Conservation (phyloP, 2,797 vertebrate genomes). For the Sebastes dallii region DNA sequence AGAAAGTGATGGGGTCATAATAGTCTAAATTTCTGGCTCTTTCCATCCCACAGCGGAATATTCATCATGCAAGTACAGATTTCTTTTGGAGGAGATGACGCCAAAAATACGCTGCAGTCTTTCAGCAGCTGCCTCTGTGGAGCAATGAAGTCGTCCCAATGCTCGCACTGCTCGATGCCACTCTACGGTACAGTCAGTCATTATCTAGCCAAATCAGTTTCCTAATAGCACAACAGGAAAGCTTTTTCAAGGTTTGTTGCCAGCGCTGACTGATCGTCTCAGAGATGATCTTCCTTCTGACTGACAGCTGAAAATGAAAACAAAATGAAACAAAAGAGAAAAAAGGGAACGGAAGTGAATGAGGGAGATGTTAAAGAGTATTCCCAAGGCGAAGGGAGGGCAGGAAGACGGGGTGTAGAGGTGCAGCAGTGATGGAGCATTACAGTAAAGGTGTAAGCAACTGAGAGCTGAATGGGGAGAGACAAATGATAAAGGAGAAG, state of each 20-base stretch:
- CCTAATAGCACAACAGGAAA: neutral
- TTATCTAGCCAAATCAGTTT: constrained; percentile 6
- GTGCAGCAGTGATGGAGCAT: neutral
- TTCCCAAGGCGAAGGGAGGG: neutral
- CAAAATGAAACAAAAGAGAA: neutral
- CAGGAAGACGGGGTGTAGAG: neutral
- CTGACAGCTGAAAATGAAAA: constrained; percentile 21
- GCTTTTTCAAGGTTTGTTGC: neutral
- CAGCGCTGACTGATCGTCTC: neutral
- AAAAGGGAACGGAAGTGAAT: neutral
- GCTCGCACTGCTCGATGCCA: neutral
- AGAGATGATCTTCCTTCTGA: neutral
- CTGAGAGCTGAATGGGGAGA: neutral
- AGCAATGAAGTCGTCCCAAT: neutral
- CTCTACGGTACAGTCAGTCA: neutral
- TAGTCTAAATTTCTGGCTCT: neutral
- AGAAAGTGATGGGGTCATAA: neutral
- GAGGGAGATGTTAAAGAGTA: neutral
- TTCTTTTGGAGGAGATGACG: neutral
- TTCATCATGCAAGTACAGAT: neutral
- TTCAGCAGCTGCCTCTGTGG: neutral
- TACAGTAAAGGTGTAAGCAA: neutral
- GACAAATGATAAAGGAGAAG: neutral
- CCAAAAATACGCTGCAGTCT: neutral
- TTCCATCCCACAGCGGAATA: neutral